phyloP scores from a whole-genome alignment of 2,113 vertebrate species.

The Myodes glareolus region DNA sequence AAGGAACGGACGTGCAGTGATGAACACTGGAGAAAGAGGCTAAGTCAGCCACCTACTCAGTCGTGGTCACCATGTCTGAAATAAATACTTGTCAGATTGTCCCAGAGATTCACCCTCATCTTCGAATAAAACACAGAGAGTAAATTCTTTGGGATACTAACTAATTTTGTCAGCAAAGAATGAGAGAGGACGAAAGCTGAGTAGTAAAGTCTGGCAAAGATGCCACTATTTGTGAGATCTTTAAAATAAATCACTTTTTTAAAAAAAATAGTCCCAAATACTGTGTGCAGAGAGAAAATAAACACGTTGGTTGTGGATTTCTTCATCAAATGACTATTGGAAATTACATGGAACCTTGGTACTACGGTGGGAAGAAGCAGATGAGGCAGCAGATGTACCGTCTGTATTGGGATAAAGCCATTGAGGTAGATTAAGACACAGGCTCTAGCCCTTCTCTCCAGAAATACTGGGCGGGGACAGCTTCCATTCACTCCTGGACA shows the following conservation, averaged over 20 bases:
- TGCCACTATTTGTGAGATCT: background rate
- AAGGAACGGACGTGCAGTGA: background rate
- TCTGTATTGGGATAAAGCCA: background rate
- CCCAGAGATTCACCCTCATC: background rate
- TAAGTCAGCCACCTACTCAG: background rate
- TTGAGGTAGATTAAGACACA: background rate
- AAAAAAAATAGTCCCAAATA: background rate
- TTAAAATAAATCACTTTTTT: background rate
- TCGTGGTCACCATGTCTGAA: background rate
- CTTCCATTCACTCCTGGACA: background rate
- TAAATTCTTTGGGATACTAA: background rate
- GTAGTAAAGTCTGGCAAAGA: background rate
- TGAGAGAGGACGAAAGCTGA: constrained; percentile 18
- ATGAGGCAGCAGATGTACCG: background rate
- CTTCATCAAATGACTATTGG: background rate
- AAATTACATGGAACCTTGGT: background rate
- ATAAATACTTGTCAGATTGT: background rate
- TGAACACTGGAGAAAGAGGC: background rate
- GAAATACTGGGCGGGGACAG: accelerated
- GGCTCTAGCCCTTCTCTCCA: background rate
- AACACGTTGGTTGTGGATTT: background rate
- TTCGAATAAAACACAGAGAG: background rate
- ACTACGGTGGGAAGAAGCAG: background rate
- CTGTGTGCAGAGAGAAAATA: background rate
- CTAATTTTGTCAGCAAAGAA: constrained; percentile 27